A percentile compares a stretch with the other conserved stretches of the same genome.
Evolutionary conservation across 2,888 invertebrate genomes (phyloP).

Genomic region (Scaptomyza flava): DNA sequence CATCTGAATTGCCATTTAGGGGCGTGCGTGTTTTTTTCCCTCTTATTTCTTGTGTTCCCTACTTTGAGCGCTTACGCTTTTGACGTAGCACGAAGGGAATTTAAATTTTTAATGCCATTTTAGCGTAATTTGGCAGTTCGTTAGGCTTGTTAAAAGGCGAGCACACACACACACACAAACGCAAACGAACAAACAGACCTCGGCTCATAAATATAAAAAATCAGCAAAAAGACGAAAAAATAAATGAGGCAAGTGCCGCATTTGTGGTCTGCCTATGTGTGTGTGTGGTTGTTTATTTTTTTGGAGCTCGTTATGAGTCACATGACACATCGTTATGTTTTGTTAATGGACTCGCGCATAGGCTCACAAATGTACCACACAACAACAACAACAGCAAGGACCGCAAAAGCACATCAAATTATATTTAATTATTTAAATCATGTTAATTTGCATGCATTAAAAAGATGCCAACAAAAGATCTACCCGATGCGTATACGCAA

Average conservation of each 20-base stretch:
- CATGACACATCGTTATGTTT: constrained; percentile 82
- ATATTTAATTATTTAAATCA: constrained; percentile 79
- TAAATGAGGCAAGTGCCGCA: constrained; percentile 53
- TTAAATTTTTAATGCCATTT: constrained; percentile 80
- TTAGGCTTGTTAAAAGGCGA: constrained; percentile 67
- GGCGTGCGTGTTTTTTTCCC: constrained; percentile 22
- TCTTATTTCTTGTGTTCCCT: constrained; percentile 44
- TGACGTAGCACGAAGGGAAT: constrained; percentile 63
- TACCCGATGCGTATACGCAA: constrained; percentile 32
- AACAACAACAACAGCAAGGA: constrained; percentile 24
- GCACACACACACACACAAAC: constrained; percentile 34
- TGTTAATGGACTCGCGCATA: constrained; percentile 77
- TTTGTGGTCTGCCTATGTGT: constrained; percentile 56
- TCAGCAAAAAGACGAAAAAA: constrained; percentile 10
- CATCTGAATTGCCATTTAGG: constrained; percentile 42
- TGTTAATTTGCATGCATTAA: constrained; percentile 73
- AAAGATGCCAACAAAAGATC: constrained; percentile 36
- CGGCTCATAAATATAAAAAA: constrained; percentile 68
- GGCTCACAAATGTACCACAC: constrained; percentile 56
- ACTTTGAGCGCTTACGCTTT: constrained; percentile 68
- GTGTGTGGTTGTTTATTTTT: constrained; percentile 35
- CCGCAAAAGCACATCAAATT: constrained; percentile 70
- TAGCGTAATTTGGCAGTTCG: constrained; percentile 80
- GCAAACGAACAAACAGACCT: constrained; percentile 23
- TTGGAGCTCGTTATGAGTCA: constrained; percentile 67